These are phyloP conservation scores for Alviniconcha marisindica DNA, from an alignment of 1,140 invertebrate species.

Conservation along the genomic window DNA sequence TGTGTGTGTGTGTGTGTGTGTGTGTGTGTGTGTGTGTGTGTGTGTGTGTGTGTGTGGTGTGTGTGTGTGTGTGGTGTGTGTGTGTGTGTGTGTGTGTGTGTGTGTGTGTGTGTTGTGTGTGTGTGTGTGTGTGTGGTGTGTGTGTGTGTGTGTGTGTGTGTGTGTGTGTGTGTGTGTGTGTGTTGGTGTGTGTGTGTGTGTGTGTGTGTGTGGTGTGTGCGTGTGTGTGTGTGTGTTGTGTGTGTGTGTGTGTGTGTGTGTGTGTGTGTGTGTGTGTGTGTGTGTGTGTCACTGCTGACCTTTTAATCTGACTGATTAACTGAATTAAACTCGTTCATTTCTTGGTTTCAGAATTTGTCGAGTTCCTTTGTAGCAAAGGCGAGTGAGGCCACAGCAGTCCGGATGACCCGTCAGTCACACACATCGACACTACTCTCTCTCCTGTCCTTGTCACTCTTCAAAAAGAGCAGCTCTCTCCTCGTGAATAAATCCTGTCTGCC, in stretches of 20 bases:
- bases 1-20: too few relatives aligned
- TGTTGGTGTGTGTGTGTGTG: background rate
- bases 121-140: background rate
- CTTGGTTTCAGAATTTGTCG: constrained; percentile 26
- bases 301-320: too few relatives aligned
- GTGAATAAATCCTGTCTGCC: too few relatives aligned
- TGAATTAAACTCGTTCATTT: too few relatives aligned
- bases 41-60: background rate
- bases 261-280: background rate
- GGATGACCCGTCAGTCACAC: too few relatives aligned
- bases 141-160: background rate
- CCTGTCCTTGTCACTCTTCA: too few relatives aligned
- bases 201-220: background rate
- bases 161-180: background rate
- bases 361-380: constrained; percentile 11
- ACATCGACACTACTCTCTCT: too few relatives aligned
- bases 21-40: too few relatives aligned
- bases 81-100: too few relatives aligned
- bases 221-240: background rate
- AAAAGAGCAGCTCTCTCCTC: too few relatives aligned
- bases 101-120: background rate
- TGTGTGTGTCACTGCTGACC: background rate
- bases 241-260: background rate
- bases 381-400: too few relatives aligned
- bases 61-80: too few relatives aligned